Percentiles rank a stretch among this genome's conserved stretches.
phyloP scores from a whole-genome alignment of 2,113 vertebrate genomes.

The Emydocephalus ijimae region DNA sequence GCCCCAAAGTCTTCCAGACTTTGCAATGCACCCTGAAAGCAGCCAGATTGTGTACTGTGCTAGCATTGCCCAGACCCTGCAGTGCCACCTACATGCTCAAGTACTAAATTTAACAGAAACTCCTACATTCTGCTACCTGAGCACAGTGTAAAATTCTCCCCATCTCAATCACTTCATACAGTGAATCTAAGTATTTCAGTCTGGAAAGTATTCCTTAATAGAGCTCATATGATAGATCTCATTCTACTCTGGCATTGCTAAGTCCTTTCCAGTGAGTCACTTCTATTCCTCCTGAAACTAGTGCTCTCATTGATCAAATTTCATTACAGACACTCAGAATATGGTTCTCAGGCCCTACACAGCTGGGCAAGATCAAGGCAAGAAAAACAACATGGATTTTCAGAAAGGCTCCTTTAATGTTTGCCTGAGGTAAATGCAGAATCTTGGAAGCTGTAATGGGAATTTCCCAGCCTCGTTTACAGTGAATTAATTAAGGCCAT shows the following conservation, averaged over 20 bases:
- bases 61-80: too few relatives aligned
- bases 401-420: not conserved
- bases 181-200: not conserved
- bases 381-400: not conserved
- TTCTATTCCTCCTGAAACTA: not conserved
- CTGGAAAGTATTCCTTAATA: not conserved
- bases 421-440: not conserved
- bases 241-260: not conserved
- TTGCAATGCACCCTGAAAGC: too few relatives aligned
- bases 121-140: too few relatives aligned
- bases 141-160: not conserved
- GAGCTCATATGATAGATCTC: not conserved
- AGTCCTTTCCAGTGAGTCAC: not conserved
- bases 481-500: not conserved
- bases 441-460: not conserved
- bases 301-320: not conserved
- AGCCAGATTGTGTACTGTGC: too few relatives aligned
- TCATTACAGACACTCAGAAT: not conserved
- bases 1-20: too few relatives aligned
- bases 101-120: too few relatives aligned
- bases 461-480: not conserved
- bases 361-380: not conserved
- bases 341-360: not conserved
- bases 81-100: too few relatives aligned
- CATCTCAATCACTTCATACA: not conserved